Base-by-base conservation (phyloP, 1,140 invertebrate species). In the Lordiphosa collinella region DNA sequence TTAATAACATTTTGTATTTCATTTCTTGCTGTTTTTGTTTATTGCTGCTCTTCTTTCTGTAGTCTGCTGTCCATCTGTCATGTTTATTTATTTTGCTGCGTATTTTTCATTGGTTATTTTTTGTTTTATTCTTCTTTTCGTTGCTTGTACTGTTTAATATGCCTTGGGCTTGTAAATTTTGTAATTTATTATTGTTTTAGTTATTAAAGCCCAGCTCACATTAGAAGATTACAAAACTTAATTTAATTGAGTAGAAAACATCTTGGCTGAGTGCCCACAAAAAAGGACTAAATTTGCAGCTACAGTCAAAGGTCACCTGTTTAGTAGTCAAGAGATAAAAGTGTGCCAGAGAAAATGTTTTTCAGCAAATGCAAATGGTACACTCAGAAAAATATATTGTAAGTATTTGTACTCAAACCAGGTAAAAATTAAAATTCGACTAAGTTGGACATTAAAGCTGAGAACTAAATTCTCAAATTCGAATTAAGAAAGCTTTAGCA, bases 141-240 rank as follows among this genome's bases (percentile, higher is more conserved):
- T 31, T 48, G 41, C 6, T 8, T 29, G 25, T 29, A 8, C 25
- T 29, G 25, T 29, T 80, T 80, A 80, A 76, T 80, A 82, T 76
- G 71, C 71, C 50, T 29, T 82, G 49, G 66, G 47, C 54, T 36
- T 35, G 50, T 60, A 53, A 49, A 62, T 62, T 63, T 40, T 25
- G 64, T 80, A 75, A 80, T 82, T 64, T 61, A 80, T 80, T 71
- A 48, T 70, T 58, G 62, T 67, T 57, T 44, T 61, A 80, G 60
- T 67, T 82, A 82, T 82, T 80, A 73, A 75, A 57, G 66, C 65
- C 35, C 37, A 35, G 31, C 31, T 12, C 10, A 41, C 18, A 22
- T 35, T 56, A 63, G 40, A 67, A 57, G 41, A 35, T 43, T 35
- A 48, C 43, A 13, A 41, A 43, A 34, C 44, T 56, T 52, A 65